Evolutionary conservation across 2,797 vertebrate species (phyloP).

Genomic region (Miichthys miiuy): DNA sequence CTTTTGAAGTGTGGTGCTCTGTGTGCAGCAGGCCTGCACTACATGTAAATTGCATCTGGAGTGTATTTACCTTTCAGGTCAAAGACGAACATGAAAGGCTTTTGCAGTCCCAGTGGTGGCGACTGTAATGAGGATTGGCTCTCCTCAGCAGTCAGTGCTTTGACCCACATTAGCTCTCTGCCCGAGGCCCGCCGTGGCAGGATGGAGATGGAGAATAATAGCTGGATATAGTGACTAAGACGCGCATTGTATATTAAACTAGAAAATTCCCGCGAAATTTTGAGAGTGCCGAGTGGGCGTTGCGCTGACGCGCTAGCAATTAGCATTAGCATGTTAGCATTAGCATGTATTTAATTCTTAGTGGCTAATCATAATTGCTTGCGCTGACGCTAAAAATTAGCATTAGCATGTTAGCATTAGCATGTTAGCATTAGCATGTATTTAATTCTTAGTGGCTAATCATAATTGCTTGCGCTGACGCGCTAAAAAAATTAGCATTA

Average conservation of each 20-base stretch:
- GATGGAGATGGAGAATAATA: constrained; percentile 61
- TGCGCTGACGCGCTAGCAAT: too few species aligned
- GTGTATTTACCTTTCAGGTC: constrained; percentile 76
- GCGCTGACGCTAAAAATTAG: too few species aligned
- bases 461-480: too few species aligned
- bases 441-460: too few species aligned
- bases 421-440: too few species aligned
- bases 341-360: too few species aligned
- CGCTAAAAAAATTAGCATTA: too few species aligned
- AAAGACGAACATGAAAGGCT: constrained; percentile 71
- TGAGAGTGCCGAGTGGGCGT: too few species aligned
- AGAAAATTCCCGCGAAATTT: too few species aligned
- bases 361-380: too few species aligned
- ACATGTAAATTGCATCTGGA: constrained; percentile 60
- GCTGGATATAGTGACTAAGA: constrained; percentile 51
- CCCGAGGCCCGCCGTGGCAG: constrained; percentile 50
- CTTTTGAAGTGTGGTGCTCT: constrained; percentile 34
- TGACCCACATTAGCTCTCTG: constrained; percentile 74
- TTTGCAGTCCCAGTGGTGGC: constrained; percentile 49
- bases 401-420: too few species aligned
- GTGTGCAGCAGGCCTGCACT: constrained; percentile 36
- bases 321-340: too few species aligned
- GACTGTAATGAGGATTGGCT: constrained; percentile 64
- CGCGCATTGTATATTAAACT: constrained; percentile 47
- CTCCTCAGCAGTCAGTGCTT: constrained; percentile 61